These are phyloP conservation scores for Cryptosula pallasiana DNA, from an alignment of 2,888 invertebrate genomes.

Conservation along the genomic window DNA sequence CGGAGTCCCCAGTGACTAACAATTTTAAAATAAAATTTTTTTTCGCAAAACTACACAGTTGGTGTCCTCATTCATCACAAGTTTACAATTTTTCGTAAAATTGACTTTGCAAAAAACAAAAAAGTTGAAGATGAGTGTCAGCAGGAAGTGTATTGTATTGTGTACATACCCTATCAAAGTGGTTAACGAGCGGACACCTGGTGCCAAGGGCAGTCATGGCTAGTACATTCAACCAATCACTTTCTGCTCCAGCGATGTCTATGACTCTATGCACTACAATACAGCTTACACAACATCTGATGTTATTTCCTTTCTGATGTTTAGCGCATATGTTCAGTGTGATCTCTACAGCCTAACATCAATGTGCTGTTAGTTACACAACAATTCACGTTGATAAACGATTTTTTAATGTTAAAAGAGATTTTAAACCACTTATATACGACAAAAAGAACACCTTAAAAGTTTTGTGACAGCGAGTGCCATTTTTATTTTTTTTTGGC, in stretches of 20 bases:
- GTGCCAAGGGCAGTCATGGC: neutral
- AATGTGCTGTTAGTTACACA: too few relatives aligned
- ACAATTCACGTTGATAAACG: too few relatives aligned
- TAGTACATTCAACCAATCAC: neutral
- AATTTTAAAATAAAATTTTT: too few relatives aligned
- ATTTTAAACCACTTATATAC: too few relatives aligned
- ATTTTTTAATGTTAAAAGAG: too few relatives aligned
- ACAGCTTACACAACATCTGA: neutral
- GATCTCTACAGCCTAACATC: constrained; percentile 5
- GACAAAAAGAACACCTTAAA: too few relatives aligned
- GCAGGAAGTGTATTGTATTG: neutral
- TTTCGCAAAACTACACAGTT: too few relatives aligned
- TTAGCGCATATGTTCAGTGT: neutral
- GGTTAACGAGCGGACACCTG: neutral
- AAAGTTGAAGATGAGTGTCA: neutral
- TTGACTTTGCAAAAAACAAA: neutral
- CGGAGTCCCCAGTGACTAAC: too few relatives aligned
- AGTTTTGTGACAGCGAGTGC: too few relatives aligned
- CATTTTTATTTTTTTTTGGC: too few relatives aligned
- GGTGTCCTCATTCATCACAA: too few relatives aligned
- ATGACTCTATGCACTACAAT: constrained; percentile 2
- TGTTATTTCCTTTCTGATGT: neutral
- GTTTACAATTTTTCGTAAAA: neutral
- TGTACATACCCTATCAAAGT: constrained; percentile 13
- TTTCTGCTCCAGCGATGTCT: neutral